These are phyloP conservation scores for Hemiprocne comata DNA, from an alignment of 2,113 vertebrate species.

Conservation along the genomic window DNA sequence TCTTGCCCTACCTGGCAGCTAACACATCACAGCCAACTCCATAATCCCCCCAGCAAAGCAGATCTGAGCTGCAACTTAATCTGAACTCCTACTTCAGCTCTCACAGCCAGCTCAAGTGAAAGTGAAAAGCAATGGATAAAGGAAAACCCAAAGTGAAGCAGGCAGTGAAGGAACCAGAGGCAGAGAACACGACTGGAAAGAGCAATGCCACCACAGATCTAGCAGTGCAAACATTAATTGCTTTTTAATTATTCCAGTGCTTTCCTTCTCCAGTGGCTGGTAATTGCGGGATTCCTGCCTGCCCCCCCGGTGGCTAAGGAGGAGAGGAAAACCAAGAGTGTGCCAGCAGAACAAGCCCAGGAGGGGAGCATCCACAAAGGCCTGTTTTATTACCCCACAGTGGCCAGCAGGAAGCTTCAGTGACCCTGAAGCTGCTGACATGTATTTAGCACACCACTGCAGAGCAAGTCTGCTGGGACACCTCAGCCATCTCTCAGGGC, in stretches of 20 bases:
- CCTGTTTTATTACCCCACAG: not conserved
- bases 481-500: not conserved
- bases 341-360: not conserved
- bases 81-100: constrained; percentile 14
- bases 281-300: not conserved
- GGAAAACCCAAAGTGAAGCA: constrained; percentile 8
- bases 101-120: constrained; percentile 1
- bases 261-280: not conserved
- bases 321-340: not conserved
- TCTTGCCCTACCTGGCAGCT: not conserved
- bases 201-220: not conserved
- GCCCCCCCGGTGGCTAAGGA: not conserved
- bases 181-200: not conserved
- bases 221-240: constrained; percentile 16
- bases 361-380: not conserved
- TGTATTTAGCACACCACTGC: not conserved
- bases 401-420: not conserved
- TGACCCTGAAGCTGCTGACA: not conserved
- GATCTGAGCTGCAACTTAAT: constrained; percentile 29
- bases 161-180: not conserved
- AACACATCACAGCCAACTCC: not conserved
- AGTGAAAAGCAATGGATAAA: constrained; percentile 34
- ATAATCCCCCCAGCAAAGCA: constrained; percentile 26
- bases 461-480: not conserved
- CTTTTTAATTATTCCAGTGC: constrained; percentile 33